phyloP scores from a whole-genome alignment of 2,888 invertebrate genomes.

The Onthophagus sagittarius region DNA sequence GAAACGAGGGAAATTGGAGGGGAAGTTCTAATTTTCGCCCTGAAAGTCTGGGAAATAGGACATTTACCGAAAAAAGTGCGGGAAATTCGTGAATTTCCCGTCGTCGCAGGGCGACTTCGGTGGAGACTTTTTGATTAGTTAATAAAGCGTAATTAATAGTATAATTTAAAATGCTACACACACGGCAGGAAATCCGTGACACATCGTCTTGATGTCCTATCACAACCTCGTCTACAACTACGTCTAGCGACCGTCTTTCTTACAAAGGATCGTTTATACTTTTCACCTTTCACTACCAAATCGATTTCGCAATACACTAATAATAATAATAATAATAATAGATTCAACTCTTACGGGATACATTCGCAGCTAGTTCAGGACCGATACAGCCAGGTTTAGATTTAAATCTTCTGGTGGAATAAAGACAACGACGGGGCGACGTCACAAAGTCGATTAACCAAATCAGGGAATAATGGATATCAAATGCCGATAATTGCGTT shows the following conservation, averaged over 20 bases:
- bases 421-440: background rate
- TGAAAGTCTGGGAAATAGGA: constrained; percentile 15
- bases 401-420: constrained; percentile 1
- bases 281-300: constrained; percentile 30
- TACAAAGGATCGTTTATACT: constrained; percentile 18
- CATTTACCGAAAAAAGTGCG: background rate
- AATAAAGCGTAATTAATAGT: constrained; percentile 35
- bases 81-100: constrained; percentile 16
- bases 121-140: constrained; percentile 31
- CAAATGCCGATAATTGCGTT: background rate
- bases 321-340: constrained; percentile 42
- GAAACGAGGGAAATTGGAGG: constrained; percentile 7
- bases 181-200: constrained; percentile 44
- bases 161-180: constrained; percentile 44
- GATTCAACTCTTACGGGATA: constrained; percentile 41
- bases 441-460: background rate
- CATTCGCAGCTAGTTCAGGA: constrained; percentile 37
- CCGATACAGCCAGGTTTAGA: constrained; percentile 15
- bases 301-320: constrained; percentile 30
- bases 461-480: background rate
- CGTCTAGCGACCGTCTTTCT: constrained; percentile 23
- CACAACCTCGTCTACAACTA: constrained; percentile 21
- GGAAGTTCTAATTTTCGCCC: constrained; percentile 16
- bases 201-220: background rate
- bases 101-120: constrained; percentile 27